Evolutionary conservation across 1,140 invertebrate species (phyloP), one percentile per base, ranked within the genome.

Genomic region (Drosophila willistoni): DNA sequence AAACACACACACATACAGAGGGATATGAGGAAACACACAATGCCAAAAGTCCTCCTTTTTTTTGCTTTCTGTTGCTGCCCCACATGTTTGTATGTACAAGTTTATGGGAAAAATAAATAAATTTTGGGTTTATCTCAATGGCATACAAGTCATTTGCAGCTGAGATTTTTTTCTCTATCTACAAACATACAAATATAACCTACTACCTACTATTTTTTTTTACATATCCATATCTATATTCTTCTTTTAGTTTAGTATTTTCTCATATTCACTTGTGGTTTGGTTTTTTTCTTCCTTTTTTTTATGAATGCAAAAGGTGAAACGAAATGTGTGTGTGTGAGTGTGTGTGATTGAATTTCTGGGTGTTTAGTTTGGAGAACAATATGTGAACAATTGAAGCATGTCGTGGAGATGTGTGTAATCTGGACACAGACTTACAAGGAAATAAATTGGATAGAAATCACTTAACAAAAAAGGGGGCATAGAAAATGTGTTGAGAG

Each of bases 61-160:
- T 63, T 57, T 71, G 55, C 44, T 70, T 68, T 77, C 61, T 29
- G 5, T 29, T 29, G 29, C 29, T 29, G 29, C 73, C 44, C 44
- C 44, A 14, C 14, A 47, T 47, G 77, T 76, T 10, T 36, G 34
- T 36, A 36, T 39, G 36, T 39, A 74, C 75, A 71, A 85, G 82
- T 87, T 87, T 87, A 89, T 87, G 83, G 84, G 65, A 87, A 87
- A 87, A 87, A 87, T 87, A 87, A 87, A 87, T 87, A 87, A 87
- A 87, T 87, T 77, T 87, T 67, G 82, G 83, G 84, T 80, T 87
- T 87, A 87, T 87, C 83, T 87, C 83, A 87, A 87, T 89, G 83
- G 83, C 80, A 87, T 81, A 87, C 83, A 87, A 89, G 83, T 87
- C 84, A 87, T 87, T 87, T 87, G 83, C 83, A 87, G 83, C 80